Base-by-base conservation (phyloP, 2,797 vertebrate species). In the Peromyscus attwateri region DNA sequence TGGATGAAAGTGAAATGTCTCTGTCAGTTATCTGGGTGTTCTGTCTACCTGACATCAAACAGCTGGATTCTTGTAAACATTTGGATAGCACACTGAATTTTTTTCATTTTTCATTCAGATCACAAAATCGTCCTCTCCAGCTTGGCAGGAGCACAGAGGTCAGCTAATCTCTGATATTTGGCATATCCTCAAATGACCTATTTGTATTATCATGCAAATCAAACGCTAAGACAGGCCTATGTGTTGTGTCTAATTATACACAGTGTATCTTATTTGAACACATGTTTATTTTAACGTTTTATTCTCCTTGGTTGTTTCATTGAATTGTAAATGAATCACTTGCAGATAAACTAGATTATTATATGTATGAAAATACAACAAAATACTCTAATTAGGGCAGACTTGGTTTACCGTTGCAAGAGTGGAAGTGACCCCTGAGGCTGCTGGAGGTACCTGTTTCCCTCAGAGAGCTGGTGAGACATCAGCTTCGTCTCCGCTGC, bases 311-410 rank as follows among this genome's bases (percentile, higher is more conserved):
- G 89, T 71, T 92, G 89, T 93, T 97, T 96, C 87, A 97, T 89
- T 97, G 92, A 97, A 96, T 95, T 97, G 95, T 95, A 97, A 96
- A 97, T 97, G 95, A 96, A 91, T 95, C 82, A 43, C 94, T 98
- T 96, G 76, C 76, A 94, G 60, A 77, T 90, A 95, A 97, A 96
- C 60, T 96, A 81, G 94, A 96, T 97, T 94, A 94, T 94, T 96
- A 92, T 89, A 94, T 21, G 85, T 92, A 95, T 92, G 83, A 95
- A 98, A 97, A 97, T 90, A 95, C 92, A 91, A 96, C 80, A 87
- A 88, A 94, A 95, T 95, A 64, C 87, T 91, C 43, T 95, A 91
- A 98, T 98, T 95, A 92, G 71, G 82, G 43, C 70, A 96, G 96
- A 77, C 34, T 96, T 84, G 75, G 66, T 91, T 93, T 79, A 40